A percentile compares a stretch with the other conserved stretches of the same genome.
phyloP scores from a whole-genome alignment of 2,888 invertebrate genomes.

The Azorinus chamasolen region DNA sequence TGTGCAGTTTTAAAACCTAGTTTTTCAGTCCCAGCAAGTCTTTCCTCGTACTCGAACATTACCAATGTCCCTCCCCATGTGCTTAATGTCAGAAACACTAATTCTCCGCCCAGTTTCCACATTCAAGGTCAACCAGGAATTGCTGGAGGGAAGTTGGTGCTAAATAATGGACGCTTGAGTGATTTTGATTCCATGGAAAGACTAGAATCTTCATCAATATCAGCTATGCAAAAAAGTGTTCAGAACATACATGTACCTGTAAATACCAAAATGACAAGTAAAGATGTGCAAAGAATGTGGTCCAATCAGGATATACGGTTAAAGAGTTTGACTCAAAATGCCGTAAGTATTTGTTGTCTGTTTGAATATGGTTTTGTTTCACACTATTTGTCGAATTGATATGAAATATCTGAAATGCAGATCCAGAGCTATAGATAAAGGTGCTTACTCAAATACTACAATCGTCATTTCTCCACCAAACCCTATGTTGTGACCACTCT shows the following conservation, averaged over 20 bases:
- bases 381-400: too few species aligned
- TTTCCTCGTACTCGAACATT: constrained; percentile 36
- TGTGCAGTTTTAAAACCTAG: constrained; percentile 40
- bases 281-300: constrained; percentile 81
- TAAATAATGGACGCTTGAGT: constrained; percentile 34
- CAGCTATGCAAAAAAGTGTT: constrained; percentile 60
- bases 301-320: constrained; percentile 79
- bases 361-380: background rate
- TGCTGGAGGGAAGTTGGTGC: constrained; percentile 62
- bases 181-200: constrained; percentile 20
- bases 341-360: constrained; percentile 35
- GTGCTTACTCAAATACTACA: too few species aligned
- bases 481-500: too few species aligned
- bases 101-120: constrained; percentile 60
- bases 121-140: constrained; percentile 62
- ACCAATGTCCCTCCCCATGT: constrained; percentile 46
- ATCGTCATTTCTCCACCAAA: too few species aligned
- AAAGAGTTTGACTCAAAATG: constrained; percentile 66
- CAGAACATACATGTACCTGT: constrained; percentile 45
- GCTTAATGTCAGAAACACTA: constrained; percentile 37
- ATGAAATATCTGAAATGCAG: too few species aligned
- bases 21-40: constrained; percentile 51
- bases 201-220: constrained; percentile 29
- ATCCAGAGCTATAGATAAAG: too few species aligned
- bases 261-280: constrained; percentile 71